These are phyloP conservation scores for Chelonus formosanus DNA, from an alignment of 2,888 invertebrate species.

Conservation along the genomic window DNA sequence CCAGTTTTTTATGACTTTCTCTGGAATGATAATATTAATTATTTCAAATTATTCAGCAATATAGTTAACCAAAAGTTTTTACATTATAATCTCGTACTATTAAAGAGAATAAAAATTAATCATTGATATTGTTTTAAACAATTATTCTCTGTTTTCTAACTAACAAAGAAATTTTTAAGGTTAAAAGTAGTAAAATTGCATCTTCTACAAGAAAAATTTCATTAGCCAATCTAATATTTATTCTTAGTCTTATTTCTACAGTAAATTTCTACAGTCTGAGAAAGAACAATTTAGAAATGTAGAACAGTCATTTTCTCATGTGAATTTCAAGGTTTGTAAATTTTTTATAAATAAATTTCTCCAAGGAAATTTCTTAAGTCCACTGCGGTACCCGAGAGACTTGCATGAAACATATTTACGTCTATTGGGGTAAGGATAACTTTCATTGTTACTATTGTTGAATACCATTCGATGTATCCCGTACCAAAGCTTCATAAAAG, in stretches of 20 bases:
- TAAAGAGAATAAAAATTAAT: too few species aligned
- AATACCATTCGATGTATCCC: background rate
- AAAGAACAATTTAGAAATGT: constrained; percentile 24
- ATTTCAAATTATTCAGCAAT: too few species aligned
- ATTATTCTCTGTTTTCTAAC: too few species aligned
- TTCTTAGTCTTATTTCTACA: too few species aligned
- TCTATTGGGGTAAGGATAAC: constrained; percentile 14
- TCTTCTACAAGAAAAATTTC: too few species aligned
- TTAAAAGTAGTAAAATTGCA: background rate
- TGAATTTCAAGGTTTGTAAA: background rate
- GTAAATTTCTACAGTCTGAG: background rate
- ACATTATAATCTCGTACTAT: too few species aligned
- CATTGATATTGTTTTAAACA: too few species aligned
- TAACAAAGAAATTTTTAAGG: background rate
- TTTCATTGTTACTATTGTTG: background rate
- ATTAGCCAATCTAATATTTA: too few species aligned
- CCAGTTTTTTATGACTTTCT: too few species aligned
- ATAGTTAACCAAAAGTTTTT: too few species aligned
- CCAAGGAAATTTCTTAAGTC: constrained; percentile 18
- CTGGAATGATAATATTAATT: too few species aligned
- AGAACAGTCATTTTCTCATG: background rate
- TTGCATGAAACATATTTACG: constrained; percentile 7
- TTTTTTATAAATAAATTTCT: constrained; percentile 16
- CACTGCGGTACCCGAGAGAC: background rate
- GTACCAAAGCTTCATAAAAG: constrained; percentile 46